Evolutionary conservation across 2,888 invertebrate genomes (phyloP), one percentile per base, ranked within the genome.

Genomic region (Epinotia brunnichana): DNA sequence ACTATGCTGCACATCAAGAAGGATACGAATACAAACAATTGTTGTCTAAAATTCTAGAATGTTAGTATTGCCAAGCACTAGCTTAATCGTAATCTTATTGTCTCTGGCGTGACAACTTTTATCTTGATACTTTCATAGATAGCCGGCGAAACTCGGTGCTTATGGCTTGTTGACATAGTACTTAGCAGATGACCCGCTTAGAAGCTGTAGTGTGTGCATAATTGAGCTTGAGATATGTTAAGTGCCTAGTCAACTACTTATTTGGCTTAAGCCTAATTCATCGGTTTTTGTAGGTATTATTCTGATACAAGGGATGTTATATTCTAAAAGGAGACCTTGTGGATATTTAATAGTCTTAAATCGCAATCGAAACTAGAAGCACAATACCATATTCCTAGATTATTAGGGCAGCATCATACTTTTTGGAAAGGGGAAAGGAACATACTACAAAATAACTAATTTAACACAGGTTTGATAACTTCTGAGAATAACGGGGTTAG

Each of bases 81-180:
- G 57, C 17, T 53, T 21, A 54, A 15, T 5, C 39, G 41, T 41
- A 56, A 41, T 66, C 56, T 54, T 13, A 51, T 41, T 35, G 41
- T 9, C 64, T 53, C 7, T 35, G 19, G 35, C 64, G 21, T 56
- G 66, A 24, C 56, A 66, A 41, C 39, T 64, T 66, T n/a, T 56
- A 44, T 66, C 54, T n/a, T 41, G 66, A 66, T 66, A 56, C 66
- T 66, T 66, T 66, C 66, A 41, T 41, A 66, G 66, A 66, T 66
- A 56, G n/a, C 29, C 5, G n/a, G 66, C 66, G 66, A 66, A 66
- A 66, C 66, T 54, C 66, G 15, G 53, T 64, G 35, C 64, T 53
- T 66, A 54, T 64, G 61, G 15, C 19, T 53, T 17, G 39, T 39
- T 39, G 15, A 59, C 59, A 35, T 17, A 24, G n/a, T 54, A 24